phyloP scores from a whole-genome alignment of 30 jellyfish, hydroid and myxozoan species.

The Chrysaora quinquecirrha region DNA sequence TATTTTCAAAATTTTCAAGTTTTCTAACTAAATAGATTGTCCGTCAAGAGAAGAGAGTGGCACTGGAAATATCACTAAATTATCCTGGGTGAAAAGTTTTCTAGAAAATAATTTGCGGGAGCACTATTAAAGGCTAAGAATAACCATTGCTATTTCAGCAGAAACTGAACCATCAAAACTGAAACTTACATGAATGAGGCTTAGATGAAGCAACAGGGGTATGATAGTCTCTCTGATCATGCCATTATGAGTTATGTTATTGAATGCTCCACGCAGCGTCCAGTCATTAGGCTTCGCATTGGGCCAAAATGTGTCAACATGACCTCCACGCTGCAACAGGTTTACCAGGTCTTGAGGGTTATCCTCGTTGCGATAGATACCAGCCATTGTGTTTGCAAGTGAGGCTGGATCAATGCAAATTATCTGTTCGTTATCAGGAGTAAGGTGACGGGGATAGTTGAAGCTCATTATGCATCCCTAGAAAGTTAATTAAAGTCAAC shows the following conservation, averaged over 20 bases:
- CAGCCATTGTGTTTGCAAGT: conserved; percentile 89
- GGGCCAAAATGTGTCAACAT: conserved; percentile 90
- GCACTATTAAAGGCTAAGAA: too few species aligned
- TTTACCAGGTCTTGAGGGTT: conserved; percentile 92
- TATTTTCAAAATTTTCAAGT: too few species aligned
- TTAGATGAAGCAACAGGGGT: conserved; percentile 83
- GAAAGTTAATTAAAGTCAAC: not conserved
- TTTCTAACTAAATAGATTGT: too few species aligned
- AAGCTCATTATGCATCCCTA: conserved; percentile 89
- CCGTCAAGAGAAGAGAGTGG: too few species aligned
- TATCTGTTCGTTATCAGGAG: conserved; percentile 63
- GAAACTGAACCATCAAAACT: too few species aligned
- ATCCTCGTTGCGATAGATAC: conserved; percentile 86
- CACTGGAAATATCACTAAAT: too few species aligned
- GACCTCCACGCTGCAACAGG: conserved; percentile 81
- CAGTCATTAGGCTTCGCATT: conserved; percentile 94
- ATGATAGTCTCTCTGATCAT: conserved; percentile 92
- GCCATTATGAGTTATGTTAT: conserved; percentile 82
- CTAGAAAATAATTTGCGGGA: too few species aligned
- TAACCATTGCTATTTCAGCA: too few species aligned
- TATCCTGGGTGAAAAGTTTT: too few species aligned
- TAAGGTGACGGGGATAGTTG: conserved; percentile 71
- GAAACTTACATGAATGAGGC: conserved; percentile 62
- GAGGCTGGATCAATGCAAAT: conserved; percentile 92
- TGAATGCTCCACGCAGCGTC: conserved; percentile 97